These are phyloP conservation scores for Anolis sagrei DNA, from an alignment of 2,113 vertebrate genomes.

Conservation along the genomic window DNA sequence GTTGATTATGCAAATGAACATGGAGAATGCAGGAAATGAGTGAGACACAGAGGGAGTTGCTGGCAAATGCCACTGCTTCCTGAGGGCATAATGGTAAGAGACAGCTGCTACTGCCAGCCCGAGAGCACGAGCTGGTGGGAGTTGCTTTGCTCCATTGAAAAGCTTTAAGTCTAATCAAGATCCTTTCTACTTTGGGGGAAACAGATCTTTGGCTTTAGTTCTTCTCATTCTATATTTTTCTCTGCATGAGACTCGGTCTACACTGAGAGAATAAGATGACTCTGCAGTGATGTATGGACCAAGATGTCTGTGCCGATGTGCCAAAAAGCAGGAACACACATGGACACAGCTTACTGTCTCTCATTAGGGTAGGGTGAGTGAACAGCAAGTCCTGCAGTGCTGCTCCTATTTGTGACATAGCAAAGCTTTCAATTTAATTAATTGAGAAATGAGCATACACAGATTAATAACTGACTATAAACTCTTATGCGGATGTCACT, in stretches of 20 bases:
- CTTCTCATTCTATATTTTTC: not conserved
- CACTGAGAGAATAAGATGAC: not conserved
- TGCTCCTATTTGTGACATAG: slow-evolving; percentile 27
- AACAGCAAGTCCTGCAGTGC: slow-evolving; percentile 42
- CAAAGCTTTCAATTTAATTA: slow-evolving; percentile 48
- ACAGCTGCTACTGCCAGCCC: slow-evolving; percentile 73
- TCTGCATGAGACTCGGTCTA: not conserved
- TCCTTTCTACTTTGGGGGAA: slow-evolving; percentile 12
- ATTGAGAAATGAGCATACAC: slow-evolving; percentile 7
- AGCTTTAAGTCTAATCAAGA: slow-evolving; percentile 54
- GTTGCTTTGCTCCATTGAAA: slow-evolving; percentile 57
- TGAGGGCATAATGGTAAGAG: slow-evolving; percentile 74
- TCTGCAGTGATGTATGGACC: not conserved
- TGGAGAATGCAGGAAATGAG: slow-evolving; percentile 68
- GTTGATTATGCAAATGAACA: slow-evolving; percentile 74
- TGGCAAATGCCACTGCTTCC: slow-evolving; percentile 73
- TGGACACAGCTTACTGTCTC: slow-evolving; percentile 42
- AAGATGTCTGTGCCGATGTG: not conserved
- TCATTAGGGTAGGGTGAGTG: slow-evolving; percentile 37
- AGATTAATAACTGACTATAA: slow-evolving; percentile 36
- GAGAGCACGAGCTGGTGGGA: slow-evolving; percentile 59
- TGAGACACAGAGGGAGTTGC: slow-evolving; percentile 73
- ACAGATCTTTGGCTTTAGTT: slow-evolving; percentile 27
- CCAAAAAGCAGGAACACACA: not conserved
- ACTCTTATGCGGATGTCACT: not conserved